Evolutionary conservation across 2,888 invertebrate genomes (phyloP).

Genomic region (Kuschelorhynchus macadamiae): DNA sequence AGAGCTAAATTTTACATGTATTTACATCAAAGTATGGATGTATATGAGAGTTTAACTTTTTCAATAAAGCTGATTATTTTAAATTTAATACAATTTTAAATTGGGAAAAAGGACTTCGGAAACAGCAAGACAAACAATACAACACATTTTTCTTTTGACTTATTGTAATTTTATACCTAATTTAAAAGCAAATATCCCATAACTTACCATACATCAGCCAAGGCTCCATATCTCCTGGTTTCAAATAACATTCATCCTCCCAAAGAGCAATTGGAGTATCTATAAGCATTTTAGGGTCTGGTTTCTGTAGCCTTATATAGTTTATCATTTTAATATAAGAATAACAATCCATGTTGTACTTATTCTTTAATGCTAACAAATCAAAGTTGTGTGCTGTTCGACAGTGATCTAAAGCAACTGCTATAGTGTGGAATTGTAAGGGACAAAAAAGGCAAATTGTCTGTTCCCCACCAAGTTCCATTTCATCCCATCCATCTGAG

Average conservation of each 20-base stretch:
- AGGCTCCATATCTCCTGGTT: slow-evolving; percentile 83
- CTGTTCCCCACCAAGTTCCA: slow-evolving; percentile 69
- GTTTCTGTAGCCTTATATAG: slow-evolving; percentile 79
- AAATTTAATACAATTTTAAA: no score
- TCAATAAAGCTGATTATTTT: no score
- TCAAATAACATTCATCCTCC: slow-evolving; percentile 84
- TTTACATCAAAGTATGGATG: no score
- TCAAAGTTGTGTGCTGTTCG: slow-evolving; percentile 77
- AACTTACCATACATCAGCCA: slow-evolving; percentile 86
- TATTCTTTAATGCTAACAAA: slow-evolving; percentile 75
- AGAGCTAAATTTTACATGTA: no score
- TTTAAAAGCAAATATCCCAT: no score
- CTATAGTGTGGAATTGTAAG: slow-evolving; percentile 73
- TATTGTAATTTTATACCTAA: no score
- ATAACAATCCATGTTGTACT: slow-evolving; percentile 85
- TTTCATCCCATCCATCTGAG: slow-evolving; percentile 73
- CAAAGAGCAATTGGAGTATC: slow-evolving; percentile 73
- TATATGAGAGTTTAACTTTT: no score
- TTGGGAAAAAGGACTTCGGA: no score
- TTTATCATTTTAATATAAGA: slow-evolving; percentile 87
- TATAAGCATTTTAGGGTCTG: slow-evolving; percentile 72
- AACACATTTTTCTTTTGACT: no score
- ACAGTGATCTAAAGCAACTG: slow-evolving; percentile 79
- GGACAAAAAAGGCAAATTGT: slow-evolving; percentile 83
- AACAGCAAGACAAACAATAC: no score